These are phyloP conservation scores for Cyprinodon diabolis DNA, from an alignment of 2,797 vertebrate species.

Conservation along the genomic window DNA sequence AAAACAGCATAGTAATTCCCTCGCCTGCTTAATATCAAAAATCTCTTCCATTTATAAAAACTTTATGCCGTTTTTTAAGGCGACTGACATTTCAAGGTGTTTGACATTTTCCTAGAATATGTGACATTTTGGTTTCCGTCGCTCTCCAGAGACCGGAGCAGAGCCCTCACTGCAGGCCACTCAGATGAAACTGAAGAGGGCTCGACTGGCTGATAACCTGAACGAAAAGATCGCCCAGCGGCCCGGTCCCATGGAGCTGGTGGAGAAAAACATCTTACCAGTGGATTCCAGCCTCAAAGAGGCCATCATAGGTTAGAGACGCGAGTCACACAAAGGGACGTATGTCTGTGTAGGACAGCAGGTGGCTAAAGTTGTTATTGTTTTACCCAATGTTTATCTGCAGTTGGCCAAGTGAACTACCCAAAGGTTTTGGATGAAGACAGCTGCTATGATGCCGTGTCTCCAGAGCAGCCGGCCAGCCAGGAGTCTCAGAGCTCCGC, in stretches of 20 bases:
- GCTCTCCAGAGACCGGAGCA: conserved; percentile 88
- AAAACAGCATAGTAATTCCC: background rate
- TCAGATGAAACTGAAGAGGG: conserved; percentile 96
- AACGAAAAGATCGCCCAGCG: conserved; percentile 95
- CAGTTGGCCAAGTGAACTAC: conserved; percentile 89
- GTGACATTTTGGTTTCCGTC: background rate
- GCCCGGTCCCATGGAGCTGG: conserved; percentile 95
- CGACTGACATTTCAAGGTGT: background rate
- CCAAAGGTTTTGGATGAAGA: conserved; percentile 93
- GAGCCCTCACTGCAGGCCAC: conserved; percentile 93
- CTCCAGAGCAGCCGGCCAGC: conserved; percentile 95
- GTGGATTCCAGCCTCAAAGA: conserved; percentile 96
- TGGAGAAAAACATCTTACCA: conserved; percentile 98
- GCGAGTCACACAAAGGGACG: too few species aligned
- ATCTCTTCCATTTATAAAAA: background rate
- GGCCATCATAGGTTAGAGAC: conserved; percentile 90
- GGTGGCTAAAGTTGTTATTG: background rate
- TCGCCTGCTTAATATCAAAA: background rate
- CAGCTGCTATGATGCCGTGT: conserved; percentile 89
- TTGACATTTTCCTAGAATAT: background rate
- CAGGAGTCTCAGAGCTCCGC: conserved; percentile 93
- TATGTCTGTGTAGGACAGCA: too few species aligned
- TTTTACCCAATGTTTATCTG: background rate
- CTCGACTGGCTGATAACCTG: conserved; percentile 91
- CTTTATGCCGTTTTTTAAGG: too few species aligned